These are phyloP conservation scores for Tetragonula clypearis DNA, from an alignment of 1,140 invertebrate species.

Conservation along the genomic window DNA sequence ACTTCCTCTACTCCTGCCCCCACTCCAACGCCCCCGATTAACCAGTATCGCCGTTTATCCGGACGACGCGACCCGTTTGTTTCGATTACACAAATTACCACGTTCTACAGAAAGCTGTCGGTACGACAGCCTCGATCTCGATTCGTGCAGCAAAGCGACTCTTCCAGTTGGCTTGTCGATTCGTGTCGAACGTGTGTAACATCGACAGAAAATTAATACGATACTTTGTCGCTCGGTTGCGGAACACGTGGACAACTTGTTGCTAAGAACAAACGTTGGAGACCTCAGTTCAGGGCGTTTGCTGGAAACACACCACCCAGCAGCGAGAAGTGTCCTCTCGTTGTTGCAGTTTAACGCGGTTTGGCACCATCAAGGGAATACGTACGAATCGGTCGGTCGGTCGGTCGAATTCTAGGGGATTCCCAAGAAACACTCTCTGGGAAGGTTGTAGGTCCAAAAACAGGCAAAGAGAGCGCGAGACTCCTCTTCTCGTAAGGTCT, in stretches of 20 bases:
- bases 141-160: too few relatives aligned
- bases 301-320: too few relatives aligned
- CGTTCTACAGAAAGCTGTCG: not conserved
- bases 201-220: too few relatives aligned
- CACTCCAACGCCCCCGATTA: not conserved
- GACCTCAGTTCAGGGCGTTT: too few relatives aligned
- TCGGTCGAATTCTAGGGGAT: conserved; percentile 54
- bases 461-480: conserved; percentile 30
- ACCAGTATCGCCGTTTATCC: not conserved
- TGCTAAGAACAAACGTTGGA: too few relatives aligned
- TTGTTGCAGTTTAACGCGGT: not conserved
- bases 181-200: too few relatives aligned
- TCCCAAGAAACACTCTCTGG: conserved; percentile 44
- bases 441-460: conserved; percentile 46
- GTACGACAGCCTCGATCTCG: not conserved
- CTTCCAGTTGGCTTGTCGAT: too few relatives aligned
- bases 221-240: too few relatives aligned
- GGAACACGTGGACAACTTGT: too few relatives aligned
- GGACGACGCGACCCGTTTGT: not conserved
- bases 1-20: conserved; percentile 15
- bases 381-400: not conserved
- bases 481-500: conserved; percentile 47
- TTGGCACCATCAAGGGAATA: not conserved
- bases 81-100: conserved; percentile 31
- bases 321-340: too few relatives aligned